Evolutionary conservation across 2,113 vertebrate species (phyloP).

Genomic region (Myrmophylax atrothorax): DNA sequence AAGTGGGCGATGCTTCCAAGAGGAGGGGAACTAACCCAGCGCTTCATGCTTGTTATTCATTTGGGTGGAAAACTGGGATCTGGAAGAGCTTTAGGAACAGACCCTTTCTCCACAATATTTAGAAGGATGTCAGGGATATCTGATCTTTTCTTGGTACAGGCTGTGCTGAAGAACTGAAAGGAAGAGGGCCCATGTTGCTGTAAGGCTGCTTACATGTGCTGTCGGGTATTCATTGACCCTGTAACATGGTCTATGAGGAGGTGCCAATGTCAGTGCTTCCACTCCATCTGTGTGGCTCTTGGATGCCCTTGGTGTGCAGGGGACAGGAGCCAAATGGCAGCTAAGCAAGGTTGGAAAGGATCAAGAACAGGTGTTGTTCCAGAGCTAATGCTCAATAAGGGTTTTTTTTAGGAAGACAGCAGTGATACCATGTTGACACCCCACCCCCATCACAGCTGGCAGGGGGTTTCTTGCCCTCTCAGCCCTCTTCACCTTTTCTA

Average conservation of each 20-base stretch:
- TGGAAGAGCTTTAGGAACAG: not conserved
- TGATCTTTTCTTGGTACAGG: not conserved
- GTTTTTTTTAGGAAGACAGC: not conserved
- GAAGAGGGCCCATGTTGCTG: not conserved
- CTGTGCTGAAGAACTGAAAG: not conserved
- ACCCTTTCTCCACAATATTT: not conserved
- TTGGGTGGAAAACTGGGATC: not conserved
- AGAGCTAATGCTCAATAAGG: not conserved
- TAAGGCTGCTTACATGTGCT: not conserved
- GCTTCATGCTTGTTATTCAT: not conserved
- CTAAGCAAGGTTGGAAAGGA: not conserved
- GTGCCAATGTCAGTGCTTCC: not conserved
- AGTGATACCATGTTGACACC: not conserved
- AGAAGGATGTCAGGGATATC: not conserved
- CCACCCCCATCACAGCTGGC: not conserved
- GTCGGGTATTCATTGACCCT: not conserved
- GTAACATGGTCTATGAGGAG: accelerated
- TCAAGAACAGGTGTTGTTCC: not conserved
- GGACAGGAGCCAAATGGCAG: not conserved
- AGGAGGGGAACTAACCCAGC: not conserved
- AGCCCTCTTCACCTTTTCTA: not conserved
- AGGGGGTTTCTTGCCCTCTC: not conserved
- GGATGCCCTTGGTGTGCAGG: not conserved
- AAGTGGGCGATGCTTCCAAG: not conserved
- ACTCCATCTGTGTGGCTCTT: not conserved